Conservation (phyloP, 1,140 invertebrate genomes). For the Ptiloglossa arizonensis region DNA sequence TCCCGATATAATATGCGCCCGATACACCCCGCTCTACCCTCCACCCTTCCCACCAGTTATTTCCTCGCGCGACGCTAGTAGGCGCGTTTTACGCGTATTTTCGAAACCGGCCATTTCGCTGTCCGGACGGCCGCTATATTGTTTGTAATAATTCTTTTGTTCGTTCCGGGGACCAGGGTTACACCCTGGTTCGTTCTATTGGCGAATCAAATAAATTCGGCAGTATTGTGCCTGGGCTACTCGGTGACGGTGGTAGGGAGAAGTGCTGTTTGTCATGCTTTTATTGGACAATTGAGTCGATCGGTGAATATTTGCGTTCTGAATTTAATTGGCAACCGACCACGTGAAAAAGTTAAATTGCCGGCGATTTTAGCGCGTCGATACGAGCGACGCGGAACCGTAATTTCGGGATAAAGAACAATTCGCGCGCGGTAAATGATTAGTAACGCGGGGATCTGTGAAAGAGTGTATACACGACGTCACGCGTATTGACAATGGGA, state of each 20-base stretch:
- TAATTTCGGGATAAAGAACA: not conserved
- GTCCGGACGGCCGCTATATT: slow-evolving; percentile 2
- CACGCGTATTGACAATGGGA: no score
- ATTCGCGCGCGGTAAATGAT: no score
- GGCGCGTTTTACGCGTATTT: not conserved
- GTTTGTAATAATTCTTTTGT: slow-evolving; percentile 49
- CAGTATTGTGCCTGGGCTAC: slow-evolving; percentile 25
- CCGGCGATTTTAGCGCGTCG: not conserved
- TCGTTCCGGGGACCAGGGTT: not conserved
- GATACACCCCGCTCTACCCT: no score
- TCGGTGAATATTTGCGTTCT: slow-evolving; percentile 17
- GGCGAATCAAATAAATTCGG: slow-evolving; percentile 30
- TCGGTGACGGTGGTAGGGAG: no score
- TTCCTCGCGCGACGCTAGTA: no score
- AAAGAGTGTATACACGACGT: no score
- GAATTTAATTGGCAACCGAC: slow-evolving; percentile 24
- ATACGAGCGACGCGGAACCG: no score
- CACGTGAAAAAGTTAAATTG: slow-evolving; percentile 29
- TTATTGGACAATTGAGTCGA: slow-evolving; percentile 16
- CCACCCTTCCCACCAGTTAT: not conserved
- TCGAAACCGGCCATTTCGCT: not conserved
- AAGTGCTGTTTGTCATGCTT: slow-evolving; percentile 30
- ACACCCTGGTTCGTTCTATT: not conserved
- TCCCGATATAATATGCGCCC: slow-evolving; percentile 21
- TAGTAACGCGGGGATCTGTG: no score